Percentiles rank a stretch among this genome's conserved stretches.
Conservation (phyloP, 1,140 invertebrate species). For the Gryon sp. region DNA sequence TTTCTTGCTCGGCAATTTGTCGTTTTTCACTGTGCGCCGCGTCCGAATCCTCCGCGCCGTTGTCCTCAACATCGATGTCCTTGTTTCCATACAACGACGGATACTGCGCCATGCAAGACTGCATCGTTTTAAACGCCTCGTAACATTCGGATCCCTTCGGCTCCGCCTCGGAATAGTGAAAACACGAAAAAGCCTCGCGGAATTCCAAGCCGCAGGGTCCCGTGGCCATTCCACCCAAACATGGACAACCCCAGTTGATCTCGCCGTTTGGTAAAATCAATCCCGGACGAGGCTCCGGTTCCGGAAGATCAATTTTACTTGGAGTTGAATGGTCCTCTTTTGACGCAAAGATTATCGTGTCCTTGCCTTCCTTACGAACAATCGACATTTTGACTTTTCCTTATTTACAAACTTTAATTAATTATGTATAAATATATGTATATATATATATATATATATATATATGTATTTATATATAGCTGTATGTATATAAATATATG, state of each 20-base stretch:
- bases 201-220: slow-evolving; percentile 97
- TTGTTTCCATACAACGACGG: slow-evolving; percentile 90
- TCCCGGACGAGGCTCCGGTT: slow-evolving; percentile 87
- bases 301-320: slow-evolving; percentile 86
- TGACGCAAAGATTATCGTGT: slow-evolving; percentile 90
- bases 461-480: too few relatives aligned
- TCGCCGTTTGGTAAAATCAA: slow-evolving; percentile 92
- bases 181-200: slow-evolving; percentile 95
- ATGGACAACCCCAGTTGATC: slow-evolving; percentile 98
- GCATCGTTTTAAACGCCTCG: slow-evolving; percentile 94
- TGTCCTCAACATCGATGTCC: slow-evolving; percentile 75
- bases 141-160: slow-evolving; percentile 94
- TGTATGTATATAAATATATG: slow-evolving; percentile 8
- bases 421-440: too few relatives aligned
- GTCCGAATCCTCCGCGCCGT: slow-evolving; percentile 79
- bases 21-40: slow-evolving; percentile 13
- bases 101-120: slow-evolving; percentile 94
- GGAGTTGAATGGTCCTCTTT: slow-evolving; percentile 88
- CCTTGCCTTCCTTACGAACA: slow-evolving; percentile 84
- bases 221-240: slow-evolving; percentile 96
- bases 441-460: too few relatives aligned
- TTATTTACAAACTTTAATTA: slow-evolving; percentile 3
- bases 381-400: slow-evolving; percentile 72
- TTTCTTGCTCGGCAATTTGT: not conserved
- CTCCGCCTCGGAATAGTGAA: slow-evolving; percentile 90